These are phyloP conservation scores for Diadumene lineata DNA, from an alignment of 92 coral and sea anemone species.

Conservation along the genomic window DNA sequence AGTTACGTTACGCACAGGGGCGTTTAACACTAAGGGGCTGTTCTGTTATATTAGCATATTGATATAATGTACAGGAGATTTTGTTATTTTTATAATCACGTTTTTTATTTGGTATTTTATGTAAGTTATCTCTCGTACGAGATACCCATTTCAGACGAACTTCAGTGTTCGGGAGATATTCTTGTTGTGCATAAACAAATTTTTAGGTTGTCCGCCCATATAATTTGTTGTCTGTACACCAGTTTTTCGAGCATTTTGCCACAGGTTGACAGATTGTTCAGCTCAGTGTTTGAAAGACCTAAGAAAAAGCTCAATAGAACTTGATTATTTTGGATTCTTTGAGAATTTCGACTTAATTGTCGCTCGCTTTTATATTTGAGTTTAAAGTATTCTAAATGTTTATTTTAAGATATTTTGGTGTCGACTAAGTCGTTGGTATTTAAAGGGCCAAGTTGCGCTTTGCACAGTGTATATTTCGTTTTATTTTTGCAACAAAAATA, in stretches of 20 bases:
- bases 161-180: too few species aligned
- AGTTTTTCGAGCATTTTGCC: too few species aligned
- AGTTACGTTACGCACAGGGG: too few species aligned
- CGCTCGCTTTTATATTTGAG: too few species aligned
- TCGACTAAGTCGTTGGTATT: not conserved
- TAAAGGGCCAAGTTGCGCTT: not conserved
- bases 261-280: too few species aligned
- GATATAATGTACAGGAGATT: constrained; percentile 28
- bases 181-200: too few species aligned
- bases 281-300: too few species aligned
- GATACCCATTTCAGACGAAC: too few species aligned
- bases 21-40: too few species aligned
- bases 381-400: not conserved
- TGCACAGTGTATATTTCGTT: not conserved
- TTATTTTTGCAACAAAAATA: not conserved
- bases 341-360: too few species aligned
- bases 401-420: not conserved
- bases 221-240: too few species aligned
- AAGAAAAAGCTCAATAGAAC: not conserved
- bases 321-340: not conserved
- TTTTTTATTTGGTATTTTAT: not conserved
- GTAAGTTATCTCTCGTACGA: not conserved
- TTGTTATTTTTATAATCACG: constrained; percentile 26
- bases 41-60: not conserved
- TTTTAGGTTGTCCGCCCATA: too few species aligned